Percentiles rank a stretch among this genome's conserved stretches.
Conservation (phyloP, 2,113 vertebrate genomes). For the pig (Sus scrofa) region T2T-Sscrofa CM000830.6:16848501-16849000, state of each 20-base stretch:
- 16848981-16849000: slow-evolving; percentile 18
- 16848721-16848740: background rate
- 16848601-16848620: background rate
- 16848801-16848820: background rate
- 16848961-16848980: background rate
- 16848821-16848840: background rate
- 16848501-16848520: background rate
- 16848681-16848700: background rate
- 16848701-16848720: background rate
- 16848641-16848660: background rate
- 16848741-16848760: background rate
- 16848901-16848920: background rate
- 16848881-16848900: slow-evolving; percentile 10
- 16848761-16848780: background rate
- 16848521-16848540: background rate
- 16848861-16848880: slow-evolving; percentile 47
- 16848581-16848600: background rate
- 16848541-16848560: slow-evolving; percentile 31
- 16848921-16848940: background rate
- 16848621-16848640: background rate
- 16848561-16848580: background rate
- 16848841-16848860: background rate
- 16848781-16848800: background rate
- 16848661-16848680: background rate
- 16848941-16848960: background rate